phyloP scores from a whole-genome alignment of 2,888 invertebrate genomes.

The Agonopterix alstromeriana region DNA sequence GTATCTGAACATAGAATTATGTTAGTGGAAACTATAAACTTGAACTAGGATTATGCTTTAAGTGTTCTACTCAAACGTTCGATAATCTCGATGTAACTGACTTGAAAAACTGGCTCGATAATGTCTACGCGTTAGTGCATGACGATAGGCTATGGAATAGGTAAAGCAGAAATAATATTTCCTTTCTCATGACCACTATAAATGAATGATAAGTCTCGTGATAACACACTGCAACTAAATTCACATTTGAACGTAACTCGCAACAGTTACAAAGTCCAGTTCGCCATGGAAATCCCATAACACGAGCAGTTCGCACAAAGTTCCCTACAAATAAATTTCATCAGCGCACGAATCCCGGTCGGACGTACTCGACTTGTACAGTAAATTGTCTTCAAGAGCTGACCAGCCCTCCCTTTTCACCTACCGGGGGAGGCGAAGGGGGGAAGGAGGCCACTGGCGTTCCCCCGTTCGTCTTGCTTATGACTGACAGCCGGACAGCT shows the following conservation, averaged over 20 bases:
- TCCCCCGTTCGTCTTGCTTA: slow-evolving; percentile 74
- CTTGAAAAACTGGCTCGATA: too few relatives aligned
- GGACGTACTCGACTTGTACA: slow-evolving; percentile 58
- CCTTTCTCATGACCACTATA: too few relatives aligned
- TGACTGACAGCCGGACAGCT: slow-evolving; percentile 74
- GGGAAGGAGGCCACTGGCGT: slow-evolving; percentile 55
- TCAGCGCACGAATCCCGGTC: slow-evolving; percentile 57
- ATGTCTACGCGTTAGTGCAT: too few relatives aligned
- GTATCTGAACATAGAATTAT: too few relatives aligned
- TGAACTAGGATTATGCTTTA: too few relatives aligned
- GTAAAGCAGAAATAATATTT: too few relatives aligned
- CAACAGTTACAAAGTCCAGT: slow-evolving; percentile 2
- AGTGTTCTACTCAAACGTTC: too few relatives aligned
- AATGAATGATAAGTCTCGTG: too few relatives aligned
- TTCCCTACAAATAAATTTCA: slow-evolving; percentile 68
- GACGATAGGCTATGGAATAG: too few relatives aligned
- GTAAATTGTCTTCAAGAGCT: slow-evolving; percentile 76
- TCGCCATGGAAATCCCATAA: slow-evolving; percentile 49
- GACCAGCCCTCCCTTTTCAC: slow-evolving; percentile 55
- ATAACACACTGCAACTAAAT: not conserved
- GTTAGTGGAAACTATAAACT: too few relatives aligned
- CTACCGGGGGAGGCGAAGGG: slow-evolving; percentile 42
- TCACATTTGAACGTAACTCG: not conserved
- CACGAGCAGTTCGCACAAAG: slow-evolving; percentile 44
- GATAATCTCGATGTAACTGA: too few relatives aligned